Evolutionary conservation across 2,113 vertebrate genomes (phyloP), one percentile per base, ranked within the genome.

Genomic region (Colaptes auratus): DNA sequence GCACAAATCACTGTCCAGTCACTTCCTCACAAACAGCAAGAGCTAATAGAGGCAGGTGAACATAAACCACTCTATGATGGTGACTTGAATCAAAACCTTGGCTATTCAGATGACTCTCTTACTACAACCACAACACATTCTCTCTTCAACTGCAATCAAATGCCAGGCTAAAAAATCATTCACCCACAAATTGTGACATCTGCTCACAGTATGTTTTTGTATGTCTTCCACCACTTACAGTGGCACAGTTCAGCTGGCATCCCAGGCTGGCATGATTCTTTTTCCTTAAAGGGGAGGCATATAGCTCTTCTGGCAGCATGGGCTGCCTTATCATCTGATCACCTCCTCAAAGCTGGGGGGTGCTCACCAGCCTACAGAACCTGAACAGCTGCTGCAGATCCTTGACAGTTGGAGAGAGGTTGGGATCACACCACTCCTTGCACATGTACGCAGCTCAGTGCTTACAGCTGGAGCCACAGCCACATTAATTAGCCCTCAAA

Each of bases 31-130:
- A 48, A 31, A 71, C 2, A 63, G 36, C n/a, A 90, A 2, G 4
- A 78, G 67, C 19, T 67, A 64, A 23, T 0, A 87, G 28, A 75
- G 24, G 42, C 14, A 87, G 23, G 23, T 44, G 35, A 90, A 75
- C 17, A 33, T 14, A 55, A 23, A 58, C 15, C 9, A 39, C 13
- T 27, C 25, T 35, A 33, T 0, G 0, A 58, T 12, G 72, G 27
- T 3, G 23, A 65, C 35, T 7, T 10, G 18, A 93, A 59, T 44
- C n/a, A 69, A 73, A 53, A 61, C 25, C 14, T 50, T 30, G 48
- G 42, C 35, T 80, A 42, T 52, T 77, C 67, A 55, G n/a, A 55
- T 1, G 0, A 86, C 8, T 18, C 53, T 44, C 30, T 16, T 33
- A 31, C 25, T 53, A 69, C 27, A 44, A 72, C 80, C 2, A 12